Evolutionary conservation across 2,113 vertebrate species (phyloP).

Genomic region (Spilogale gracilis): DNA sequence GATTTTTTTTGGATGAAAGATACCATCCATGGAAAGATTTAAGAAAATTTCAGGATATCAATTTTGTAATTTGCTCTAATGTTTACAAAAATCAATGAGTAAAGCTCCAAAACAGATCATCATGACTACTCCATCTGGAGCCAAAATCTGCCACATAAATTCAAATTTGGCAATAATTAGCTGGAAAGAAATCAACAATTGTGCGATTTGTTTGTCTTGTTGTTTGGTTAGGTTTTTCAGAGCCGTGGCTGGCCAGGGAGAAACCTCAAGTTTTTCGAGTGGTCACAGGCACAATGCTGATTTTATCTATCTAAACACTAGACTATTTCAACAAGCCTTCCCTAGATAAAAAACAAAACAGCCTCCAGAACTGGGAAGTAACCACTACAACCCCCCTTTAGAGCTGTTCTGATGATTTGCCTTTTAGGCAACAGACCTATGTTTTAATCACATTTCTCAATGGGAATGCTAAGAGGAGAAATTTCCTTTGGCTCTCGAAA

Average conservation of each 20-base stretch:
- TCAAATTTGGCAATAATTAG: not conserved
- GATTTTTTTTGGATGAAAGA: not conserved
- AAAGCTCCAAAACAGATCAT: conserved; percentile 13
- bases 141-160: not conserved
- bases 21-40: not conserved
- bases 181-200: not conserved
- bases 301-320: not conserved
- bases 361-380: not conserved
- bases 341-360: not conserved
- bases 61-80: conserved; percentile 54
- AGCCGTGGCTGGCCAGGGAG: not conserved
- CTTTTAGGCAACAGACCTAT: not conserved
- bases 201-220: not conserved
- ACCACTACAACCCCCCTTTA: not conserved
- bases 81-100: conserved; percentile 53
- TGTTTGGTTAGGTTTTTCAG: not conserved
- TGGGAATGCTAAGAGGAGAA: not conserved
- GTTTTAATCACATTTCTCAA: not conserved
- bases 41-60: conserved; percentile 32
- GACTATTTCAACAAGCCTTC: not conserved
- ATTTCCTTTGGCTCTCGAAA: not conserved
- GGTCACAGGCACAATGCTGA: not conserved
- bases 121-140: conserved; percentile 49
- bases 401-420: not conserved
- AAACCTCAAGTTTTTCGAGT: conserved; percentile 14